Evolutionary conservation across 1,140 invertebrate species (phyloP), one percentile per base, ranked within the genome.

Genomic region (Nephila pilipes): DNA sequence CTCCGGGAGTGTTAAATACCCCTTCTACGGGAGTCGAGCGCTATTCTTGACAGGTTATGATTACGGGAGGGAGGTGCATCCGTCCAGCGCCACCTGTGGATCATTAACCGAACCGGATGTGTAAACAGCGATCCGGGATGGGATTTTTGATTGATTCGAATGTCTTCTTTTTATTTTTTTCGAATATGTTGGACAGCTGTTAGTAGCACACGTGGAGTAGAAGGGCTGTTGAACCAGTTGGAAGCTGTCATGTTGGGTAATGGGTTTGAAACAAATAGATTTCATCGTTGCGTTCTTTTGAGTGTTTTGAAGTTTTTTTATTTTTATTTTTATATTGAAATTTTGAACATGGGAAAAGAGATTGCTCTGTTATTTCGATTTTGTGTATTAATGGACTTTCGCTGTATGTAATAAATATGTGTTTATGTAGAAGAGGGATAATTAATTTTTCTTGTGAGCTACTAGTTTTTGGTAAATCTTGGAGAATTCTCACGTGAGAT

Each of bases 81-180:
- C 46, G 25, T 85, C 46, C 58, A 85, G 80, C 90, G 90, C 90
- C 81, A 92, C 90, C 90, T 92, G 90, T 85, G 90, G 90, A 92
- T 92, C 60, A 85, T 69, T 92, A 69, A 85, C 80, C 60, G 81
- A 92, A 85, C 90, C 81, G 90, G 90, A 92, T 91, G 79, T 83
- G 57, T 81, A 91, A 83, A 89, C 54, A 89, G 65, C 25, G 69
- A 79, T 89, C 87, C 63, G n/a, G 38, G 63, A 75, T 89, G 60
- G 55, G n/a, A 5, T 81, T 22, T 58, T 91, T 91, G 58, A 83
- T 91, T 91, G 55, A 91, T 83, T 83, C 46, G 38, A 69, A 25
- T 22, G 16, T 63, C 22, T 69, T 80, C 22, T 55, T 80, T 20
- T 90, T 32, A 0, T 75, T 75, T 90, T 54, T 63, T 60, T 54